A percentile compares a stretch with the other conserved stretches of the same genome.
These are phyloP conservation scores for Abscondita cerata DNA, from an alignment of 2,888 invertebrate species.

Conservation along the genomic window DNA sequence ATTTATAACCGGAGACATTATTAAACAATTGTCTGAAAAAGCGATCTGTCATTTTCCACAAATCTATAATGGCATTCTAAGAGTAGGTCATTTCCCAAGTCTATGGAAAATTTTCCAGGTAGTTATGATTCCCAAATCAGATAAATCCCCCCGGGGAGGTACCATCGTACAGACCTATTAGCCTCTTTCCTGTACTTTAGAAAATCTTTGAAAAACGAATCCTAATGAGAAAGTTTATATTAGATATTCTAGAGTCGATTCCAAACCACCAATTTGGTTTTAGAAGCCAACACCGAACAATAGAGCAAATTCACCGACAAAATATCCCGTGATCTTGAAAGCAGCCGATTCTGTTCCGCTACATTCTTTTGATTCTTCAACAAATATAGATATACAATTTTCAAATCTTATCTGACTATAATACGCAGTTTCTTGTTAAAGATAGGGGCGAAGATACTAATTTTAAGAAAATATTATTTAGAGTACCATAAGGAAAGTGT, in stretches of 20 bases:
- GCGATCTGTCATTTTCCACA: neutral
- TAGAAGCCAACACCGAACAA: slow-evolving; percentile 12
- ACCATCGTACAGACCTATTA: slow-evolving; percentile 38
- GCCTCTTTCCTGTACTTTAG: slow-evolving; percentile 34
- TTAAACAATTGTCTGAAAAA: neutral
- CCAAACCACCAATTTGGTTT: slow-evolving; percentile 14
- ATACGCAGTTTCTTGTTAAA: neutral
- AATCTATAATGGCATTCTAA: neutral
- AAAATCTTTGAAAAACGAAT: slow-evolving; percentile 41
- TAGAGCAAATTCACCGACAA: slow-evolving; percentile 10
- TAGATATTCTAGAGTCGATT: slow-evolving; percentile 12
- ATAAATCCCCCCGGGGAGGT: slow-evolving; percentile 15
- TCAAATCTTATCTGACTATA: neutral
- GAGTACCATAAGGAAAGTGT: too few relatives aligned
- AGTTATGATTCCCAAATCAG: neutral
- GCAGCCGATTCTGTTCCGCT: slow-evolving; percentile 7
- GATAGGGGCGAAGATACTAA: neutral
- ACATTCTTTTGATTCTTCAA: neutral
- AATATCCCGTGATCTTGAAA: slow-evolving; percentile 9
- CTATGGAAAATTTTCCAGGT: neutral
- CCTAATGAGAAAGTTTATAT: slow-evolving; percentile 15
- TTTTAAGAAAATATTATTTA: neutral
- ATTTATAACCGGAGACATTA: neutral
- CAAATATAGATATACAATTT: neutral
- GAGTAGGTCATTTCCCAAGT: neutral